Base-by-base conservation (phyloP, 2,888 invertebrate species). In the Andrena hattorfiana region DNA sequence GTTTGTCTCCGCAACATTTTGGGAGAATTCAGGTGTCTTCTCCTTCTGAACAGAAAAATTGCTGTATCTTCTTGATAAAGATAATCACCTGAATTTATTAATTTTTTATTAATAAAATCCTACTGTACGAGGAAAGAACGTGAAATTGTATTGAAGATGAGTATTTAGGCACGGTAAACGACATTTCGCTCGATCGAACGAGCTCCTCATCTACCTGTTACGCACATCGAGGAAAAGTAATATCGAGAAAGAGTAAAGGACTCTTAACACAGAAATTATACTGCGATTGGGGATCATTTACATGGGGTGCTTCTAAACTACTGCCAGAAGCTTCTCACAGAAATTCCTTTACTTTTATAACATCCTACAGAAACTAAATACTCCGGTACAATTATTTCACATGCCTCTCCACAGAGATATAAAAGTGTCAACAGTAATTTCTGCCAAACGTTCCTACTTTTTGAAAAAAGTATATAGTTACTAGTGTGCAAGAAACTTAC, bases 171-270 rank as follows among this genome's bases (percentile, higher is more conserved):
- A 3, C n/a, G 23, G 2, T 48, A 59, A 48, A 49, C 23, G 59
- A 7, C 49, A 32, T 26, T 49, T 69, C 48, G 32, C 35, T 51
- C 16, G 60, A 60, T 67, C 30, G 42, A 67, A 56, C 54, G 56
- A 13, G 13, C n/a, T 20, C 10, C 10, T 30, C 30, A 0, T 48
- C 20, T 42, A 63, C 13, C 20, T 30, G 51, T 28, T 30, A 67
- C 30, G 49, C 51, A 51, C 51, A 51, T 10, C 28, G 28, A 26
- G 16, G 49, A 26, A 48, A 8, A 28, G 20, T 13, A 48, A 67
- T 20, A 32, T 5, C 13, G 35, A 59, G 42, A n/a, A 70, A 70
- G 16, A 51, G 16, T 51, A n/a, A n/a, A 2, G 48, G 30, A 28
- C 59, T 59, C 28, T 7, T 28, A 7, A 8, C 2, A 32, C 32